Base-by-base conservation (phyloP, 2,797 vertebrate species). In the Sebastes kiyomatsui region DNA sequence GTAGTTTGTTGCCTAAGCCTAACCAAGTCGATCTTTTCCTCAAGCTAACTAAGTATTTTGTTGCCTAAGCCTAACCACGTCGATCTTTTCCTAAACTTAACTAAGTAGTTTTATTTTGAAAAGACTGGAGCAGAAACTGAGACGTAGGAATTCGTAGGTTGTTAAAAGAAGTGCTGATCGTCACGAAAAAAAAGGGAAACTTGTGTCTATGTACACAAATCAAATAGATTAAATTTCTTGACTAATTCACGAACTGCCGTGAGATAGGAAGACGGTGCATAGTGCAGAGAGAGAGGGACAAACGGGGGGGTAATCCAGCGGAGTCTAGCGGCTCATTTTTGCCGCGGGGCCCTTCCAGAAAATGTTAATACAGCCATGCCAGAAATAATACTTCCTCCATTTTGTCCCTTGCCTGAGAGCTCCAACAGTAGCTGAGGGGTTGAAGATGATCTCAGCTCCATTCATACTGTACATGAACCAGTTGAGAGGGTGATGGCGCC, bases 391-490 rank as follows among this genome's bases (percentile, higher is more conserved):
- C 11, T 20, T 4, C 1, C 1, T 70, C 14, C 9, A 35, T 35
- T 22, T 3, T 3, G 42, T n/a, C 14, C 2, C 55, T 82, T 82
- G 99, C 98, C 98, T 99, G 86, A 99, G 97, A 0, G 68, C 83
- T 33, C 98, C 98, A 3, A 97, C 96, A 8, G 99, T 99, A 64
- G 98, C 99, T 0, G 97, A 98, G 9, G 99, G 98, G 90, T 99
- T 99, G 75, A 99, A 99, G 93, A 99, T 98, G 93, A 99, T 97
- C 94, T 99, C 98, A 0, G 98, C 99, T 83, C 98, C 97, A 0
- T 99, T 97, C 86, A 99, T 69, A 30, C 97, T 97, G 68, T 96
- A 99, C 97, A 99, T 96, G 52, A 99, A 96, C 99, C 99, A 99
- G 93, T 99, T 99, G 78, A 99, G 97, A 46, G 99, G 98, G 80